A percentile compares a stretch with the other conserved stretches of the same genome.
These are phyloP conservation scores for Pseudococcus jackbeardsleyi DNA, from an alignment of 2,888 invertebrate genomes.

Conservation along the genomic window DNA sequence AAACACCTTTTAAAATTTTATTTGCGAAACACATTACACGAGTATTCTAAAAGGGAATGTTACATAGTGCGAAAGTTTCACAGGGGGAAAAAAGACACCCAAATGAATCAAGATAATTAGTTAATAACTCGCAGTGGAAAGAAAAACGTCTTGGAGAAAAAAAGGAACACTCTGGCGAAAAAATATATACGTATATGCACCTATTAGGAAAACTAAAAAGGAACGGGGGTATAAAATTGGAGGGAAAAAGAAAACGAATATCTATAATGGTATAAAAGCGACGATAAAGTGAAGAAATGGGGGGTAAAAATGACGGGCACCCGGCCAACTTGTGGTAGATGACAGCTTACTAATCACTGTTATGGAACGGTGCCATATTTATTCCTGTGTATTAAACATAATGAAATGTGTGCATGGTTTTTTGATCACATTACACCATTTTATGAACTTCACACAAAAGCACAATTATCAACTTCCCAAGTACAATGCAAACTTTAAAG, in stretches of 20 bases:
- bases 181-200: background rate
- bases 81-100: background rate
- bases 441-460: slow-evolving; percentile 11
- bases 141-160: background rate
- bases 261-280: background rate
- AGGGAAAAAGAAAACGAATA: slow-evolving; percentile 10
- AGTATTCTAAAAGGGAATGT: too few species aligned
- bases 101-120: background rate
- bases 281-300: background rate
- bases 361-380: slow-evolving; percentile 64
- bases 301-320: slow-evolving; percentile 55
- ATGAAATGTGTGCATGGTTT: slow-evolving; percentile 57
- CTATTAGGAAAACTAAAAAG: background rate
- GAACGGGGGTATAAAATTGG: background rate
- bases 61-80: too few species aligned
- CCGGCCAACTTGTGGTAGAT: slow-evolving; percentile 59
- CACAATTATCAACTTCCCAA: background rate
- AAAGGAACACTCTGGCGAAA: background rate
- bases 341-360: slow-evolving; percentile 63
- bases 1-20: too few species aligned
- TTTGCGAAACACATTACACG: too few species aligned
- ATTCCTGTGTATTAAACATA: slow-evolving; percentile 41
- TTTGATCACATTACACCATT: slow-evolving; percentile 47
- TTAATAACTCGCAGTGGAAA: background rate
- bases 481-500: background rate